Evolutionary conservation across 2,888 invertebrate genomes (phyloP), one percentile per base, ranked within the genome.

Genomic region (Ormyrus thymus): DNA sequence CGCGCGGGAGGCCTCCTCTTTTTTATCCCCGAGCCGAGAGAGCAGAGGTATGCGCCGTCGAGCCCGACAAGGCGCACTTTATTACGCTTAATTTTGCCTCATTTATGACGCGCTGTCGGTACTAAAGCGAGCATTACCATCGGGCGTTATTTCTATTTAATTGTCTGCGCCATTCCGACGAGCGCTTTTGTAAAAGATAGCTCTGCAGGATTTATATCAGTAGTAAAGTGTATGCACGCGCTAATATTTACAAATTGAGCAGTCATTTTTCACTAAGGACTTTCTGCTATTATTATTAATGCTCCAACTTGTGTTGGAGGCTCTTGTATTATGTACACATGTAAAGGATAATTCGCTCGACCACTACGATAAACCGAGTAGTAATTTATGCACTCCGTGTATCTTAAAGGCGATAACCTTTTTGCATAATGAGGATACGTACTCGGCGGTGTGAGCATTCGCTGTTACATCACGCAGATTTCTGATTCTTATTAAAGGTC

Each of bases 361-460:
- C 66, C 76, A 69, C 61, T 76, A 71, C 77, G 77, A 72, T 77
- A 66, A 72, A 55, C 50, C 46, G 61, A 8, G 66, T 45, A 59
- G 72, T 77, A 77, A 77, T 77, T 72, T 77, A 77, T 77, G 77
- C 72, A 62, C 77, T 77, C 53, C 66, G 65, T 77, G 72, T 77
- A 77, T 77, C 77, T 77, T 51, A 59, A 72, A 72, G 72, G 72
- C 72, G 77, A 77, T 77, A 77, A 77, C 77, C 77, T 77, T 77
- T 77, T 77, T 77, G 77, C 77, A 77, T 77, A 77, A 77, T 77
- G 72, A 77, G 77, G 61, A 72, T 72, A 76, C 62, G 65, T 76
- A 68, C 50, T 59, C 29, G 29, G 69, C 76, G 55, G 66, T 50
- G 51, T 48, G 53, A 72, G 71, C 65, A 59, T 65, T 72, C 13